Percentiles rank a stretch among this genome's conserved stretches.
Evolutionary conservation across 2,888 invertebrate genomes (phyloP).

Genomic region (Harpalus rufipes): DNA sequence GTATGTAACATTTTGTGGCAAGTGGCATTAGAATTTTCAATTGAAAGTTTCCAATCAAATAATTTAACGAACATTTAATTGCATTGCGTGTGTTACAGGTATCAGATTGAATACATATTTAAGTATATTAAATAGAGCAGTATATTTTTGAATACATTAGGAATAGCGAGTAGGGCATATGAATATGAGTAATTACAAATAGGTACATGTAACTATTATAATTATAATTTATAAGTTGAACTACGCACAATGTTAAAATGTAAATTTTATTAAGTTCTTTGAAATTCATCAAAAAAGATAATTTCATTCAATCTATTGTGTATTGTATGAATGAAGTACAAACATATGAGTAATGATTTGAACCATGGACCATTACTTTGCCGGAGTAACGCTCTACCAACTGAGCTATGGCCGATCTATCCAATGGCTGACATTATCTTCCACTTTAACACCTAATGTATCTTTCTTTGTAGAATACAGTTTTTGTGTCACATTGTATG

Average conservation of each 20-base stretch:
- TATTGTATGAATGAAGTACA: no score
- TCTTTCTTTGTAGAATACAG: no score
- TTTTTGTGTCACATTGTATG: no score
- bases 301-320: no score
- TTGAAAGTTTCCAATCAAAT: conserved; percentile 28
- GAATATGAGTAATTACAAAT: conserved; percentile 24
- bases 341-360: no score
- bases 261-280: background rate
- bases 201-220: background rate
- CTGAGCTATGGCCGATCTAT: no score
- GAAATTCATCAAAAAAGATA: background rate
- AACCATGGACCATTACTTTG: no score
- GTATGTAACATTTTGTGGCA: conserved; percentile 20
- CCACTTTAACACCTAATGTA: no score
- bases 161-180: background rate
- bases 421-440: no score
- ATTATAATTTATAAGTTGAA: conserved; percentile 9
- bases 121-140: conserved; percentile 32
- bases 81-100: background rate
- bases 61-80: conserved; percentile 28
- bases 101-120: conserved; percentile 47
- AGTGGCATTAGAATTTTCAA: background rate
- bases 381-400: no score
- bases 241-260: background rate
- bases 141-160: conserved; percentile 41